Evolutionary conservation across 2,113 vertebrate species (phyloP).

Genomic region (Heteronetta atricapilla): DNA sequence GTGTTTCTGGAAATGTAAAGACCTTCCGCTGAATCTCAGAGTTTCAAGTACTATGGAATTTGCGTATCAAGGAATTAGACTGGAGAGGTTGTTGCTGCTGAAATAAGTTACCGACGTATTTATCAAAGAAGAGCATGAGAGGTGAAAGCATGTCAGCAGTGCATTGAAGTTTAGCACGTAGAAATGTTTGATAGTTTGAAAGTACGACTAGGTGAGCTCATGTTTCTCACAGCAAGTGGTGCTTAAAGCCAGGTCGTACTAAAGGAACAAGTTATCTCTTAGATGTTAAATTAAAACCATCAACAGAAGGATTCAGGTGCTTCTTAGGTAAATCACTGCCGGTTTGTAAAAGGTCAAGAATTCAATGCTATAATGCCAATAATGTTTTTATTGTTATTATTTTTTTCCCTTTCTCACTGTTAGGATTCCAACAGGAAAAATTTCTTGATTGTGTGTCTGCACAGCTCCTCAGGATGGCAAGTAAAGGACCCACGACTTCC

Average conservation of each 20-base stretch:
- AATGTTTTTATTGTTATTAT: background rate
- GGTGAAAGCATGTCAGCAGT: background rate
- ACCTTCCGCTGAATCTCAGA: background rate
- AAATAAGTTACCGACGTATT: background rate
- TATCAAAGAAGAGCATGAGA: background rate
- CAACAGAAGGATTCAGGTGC: slow-evolving; percentile 12
- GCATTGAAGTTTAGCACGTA: background rate
- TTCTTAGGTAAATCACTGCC: background rate
- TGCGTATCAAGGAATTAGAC: background rate
- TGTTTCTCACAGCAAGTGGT: background rate
- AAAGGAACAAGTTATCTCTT: background rate
- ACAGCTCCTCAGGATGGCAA: slow-evolving; percentile 82
- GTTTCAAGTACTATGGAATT: background rate
- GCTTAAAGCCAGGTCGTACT: background rate
- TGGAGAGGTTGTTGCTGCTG: background rate
- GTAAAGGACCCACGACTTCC: slow-evolving; percentile 80
- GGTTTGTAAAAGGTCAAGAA: background rate
- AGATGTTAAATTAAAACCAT: background rate
- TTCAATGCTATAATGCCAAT: background rate
- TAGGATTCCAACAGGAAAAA: slow-evolving; percentile 47
- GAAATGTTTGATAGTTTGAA: background rate
- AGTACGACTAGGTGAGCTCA: background rate
- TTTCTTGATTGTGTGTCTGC: background rate
- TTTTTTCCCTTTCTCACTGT: background rate
- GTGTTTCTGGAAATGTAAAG: background rate